phyloP scores from a whole-genome alignment of 1,140 invertebrate species.

The Potamilus streckersoni region DNA sequence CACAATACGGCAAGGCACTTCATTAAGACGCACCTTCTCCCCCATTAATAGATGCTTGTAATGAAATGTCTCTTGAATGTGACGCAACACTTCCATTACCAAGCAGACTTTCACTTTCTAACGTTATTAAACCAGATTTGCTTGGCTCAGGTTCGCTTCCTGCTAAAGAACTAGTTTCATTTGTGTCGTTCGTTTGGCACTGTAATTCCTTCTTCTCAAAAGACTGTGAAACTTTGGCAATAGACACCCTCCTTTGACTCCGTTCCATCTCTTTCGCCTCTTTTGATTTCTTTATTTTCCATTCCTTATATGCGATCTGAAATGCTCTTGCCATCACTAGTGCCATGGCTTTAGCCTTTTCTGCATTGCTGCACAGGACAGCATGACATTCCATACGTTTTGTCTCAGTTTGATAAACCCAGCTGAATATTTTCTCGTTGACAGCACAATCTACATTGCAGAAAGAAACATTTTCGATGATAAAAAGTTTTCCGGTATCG shows the following conservation, averaged over 20 bases:
- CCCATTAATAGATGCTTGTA: too few relatives aligned
- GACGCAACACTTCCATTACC: too few relatives aligned
- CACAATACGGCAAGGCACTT: too few relatives aligned
- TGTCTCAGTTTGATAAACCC: slow-evolving; percentile 46
- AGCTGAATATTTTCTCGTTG: slow-evolving; percentile 56
- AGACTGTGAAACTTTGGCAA: not conserved
- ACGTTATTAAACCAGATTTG: too few relatives aligned
- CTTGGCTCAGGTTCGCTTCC: too few relatives aligned
- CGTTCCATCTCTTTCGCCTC: slow-evolving; percentile 4
- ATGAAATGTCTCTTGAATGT: too few relatives aligned
- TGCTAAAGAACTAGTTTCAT: too few relatives aligned
- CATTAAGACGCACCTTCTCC: too few relatives aligned
- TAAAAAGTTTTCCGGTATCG: slow-evolving; percentile 24
- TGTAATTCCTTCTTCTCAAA: too few relatives aligned
- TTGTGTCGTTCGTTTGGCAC: too few relatives aligned
- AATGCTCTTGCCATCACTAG: slow-evolving; percentile 55
- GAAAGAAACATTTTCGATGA: slow-evolving; percentile 51
- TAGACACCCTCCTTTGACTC: slow-evolving; percentile 2
- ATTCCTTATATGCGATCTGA: slow-evolving; percentile 55
- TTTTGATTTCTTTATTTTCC: slow-evolving; percentile 36
- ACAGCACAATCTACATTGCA: slow-evolving; percentile 37
- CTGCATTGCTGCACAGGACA: slow-evolving; percentile 49
- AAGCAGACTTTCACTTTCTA: too few relatives aligned
- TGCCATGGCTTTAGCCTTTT: slow-evolving; percentile 56
- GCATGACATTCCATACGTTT: slow-evolving; percentile 47